Evolutionary conservation across 2,113 vertebrate species (phyloP).

Genomic region (Catharus minimus): DNA sequence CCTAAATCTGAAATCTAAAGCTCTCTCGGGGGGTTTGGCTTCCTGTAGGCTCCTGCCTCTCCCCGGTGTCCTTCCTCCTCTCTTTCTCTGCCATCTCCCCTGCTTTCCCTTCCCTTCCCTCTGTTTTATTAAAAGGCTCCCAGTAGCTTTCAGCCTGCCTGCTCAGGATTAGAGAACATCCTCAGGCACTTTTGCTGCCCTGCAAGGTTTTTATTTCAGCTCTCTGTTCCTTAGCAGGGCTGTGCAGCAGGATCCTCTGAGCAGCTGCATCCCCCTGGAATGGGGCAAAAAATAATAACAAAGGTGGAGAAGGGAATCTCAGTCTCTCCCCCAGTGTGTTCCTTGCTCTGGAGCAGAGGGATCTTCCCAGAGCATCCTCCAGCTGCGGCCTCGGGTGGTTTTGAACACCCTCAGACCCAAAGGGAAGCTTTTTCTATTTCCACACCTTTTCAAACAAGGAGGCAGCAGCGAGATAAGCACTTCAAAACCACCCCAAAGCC

Average conservation of each 20-base stretch:
- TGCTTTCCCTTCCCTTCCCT: not conserved
- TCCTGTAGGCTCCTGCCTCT: constrained; percentile 30
- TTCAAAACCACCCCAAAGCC: not conserved
- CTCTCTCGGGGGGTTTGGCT: constrained; percentile 18
- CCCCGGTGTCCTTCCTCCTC: constrained; percentile 28
- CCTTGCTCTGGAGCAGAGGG: not conserved
- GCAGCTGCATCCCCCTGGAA: not conserved
- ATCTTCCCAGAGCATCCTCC: not conserved
- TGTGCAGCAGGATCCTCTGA: not conserved
- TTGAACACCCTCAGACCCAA: not conserved
- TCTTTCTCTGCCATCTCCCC: not conserved
- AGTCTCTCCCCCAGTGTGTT: not conserved
- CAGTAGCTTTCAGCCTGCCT: not conserved
- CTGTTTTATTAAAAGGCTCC: not conserved
- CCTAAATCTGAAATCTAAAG: constrained; percentile 34
- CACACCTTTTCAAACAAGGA: not conserved
- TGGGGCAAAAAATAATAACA: not conserved
- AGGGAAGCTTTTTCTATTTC: not conserved
- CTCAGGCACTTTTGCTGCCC: not conserved
- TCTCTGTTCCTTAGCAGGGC: not conserved
- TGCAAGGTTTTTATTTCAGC: not conserved
- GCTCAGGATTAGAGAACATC: not conserved
- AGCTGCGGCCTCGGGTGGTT: not conserved
- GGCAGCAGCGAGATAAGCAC: not conserved
- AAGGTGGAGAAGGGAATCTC: not conserved